phyloP scores from a whole-genome alignment of 37 sponge, comb jelly and placozoan species.

The Spongilla lacustris region DNA sequence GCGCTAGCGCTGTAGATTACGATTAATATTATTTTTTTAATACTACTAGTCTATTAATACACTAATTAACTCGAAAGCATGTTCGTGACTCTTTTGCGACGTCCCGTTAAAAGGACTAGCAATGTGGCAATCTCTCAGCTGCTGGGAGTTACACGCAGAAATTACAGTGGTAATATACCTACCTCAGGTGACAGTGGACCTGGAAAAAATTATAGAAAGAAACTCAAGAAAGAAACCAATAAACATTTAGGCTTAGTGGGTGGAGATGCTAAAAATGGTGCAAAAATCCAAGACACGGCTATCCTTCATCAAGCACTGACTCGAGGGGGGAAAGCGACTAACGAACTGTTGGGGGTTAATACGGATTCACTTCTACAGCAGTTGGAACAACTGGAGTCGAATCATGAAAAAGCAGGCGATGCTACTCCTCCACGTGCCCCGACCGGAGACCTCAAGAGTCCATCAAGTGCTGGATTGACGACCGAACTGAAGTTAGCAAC shows the following conservation, averaged over 20 bases:
- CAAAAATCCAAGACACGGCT: not conserved
- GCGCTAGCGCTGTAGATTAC: not conserved
- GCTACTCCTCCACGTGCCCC: not conserved
- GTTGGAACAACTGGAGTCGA: not conserved
- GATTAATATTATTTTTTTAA: not conserved
- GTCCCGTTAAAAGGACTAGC: not conserved
- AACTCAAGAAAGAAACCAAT: slow-evolving; percentile 25
- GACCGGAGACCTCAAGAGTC: not conserved
- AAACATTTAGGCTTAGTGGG: not conserved
- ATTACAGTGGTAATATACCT: not conserved
- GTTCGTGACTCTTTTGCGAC: not conserved
- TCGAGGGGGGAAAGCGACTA: not conserved
- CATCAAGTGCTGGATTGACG: not conserved
- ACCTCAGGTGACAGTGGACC: slow-evolving; percentile 54
- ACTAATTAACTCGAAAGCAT: not conserved
- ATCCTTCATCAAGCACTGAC: not conserved
- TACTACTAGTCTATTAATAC: not conserved
- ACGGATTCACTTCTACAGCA: not conserved
- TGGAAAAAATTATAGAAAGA: slow-evolving; percentile 53
- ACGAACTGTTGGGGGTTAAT: not conserved
- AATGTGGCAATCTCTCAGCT: not conserved
- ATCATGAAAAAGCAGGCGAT: not conserved
- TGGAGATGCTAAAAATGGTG: not conserved
- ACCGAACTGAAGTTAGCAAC: not conserved
- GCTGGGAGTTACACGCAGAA: not conserved